Evolutionary conservation across 2,797 vertebrate species (phyloP), one percentile per base, ranked within the genome.

Genomic region (Falco cherrug): DNA sequence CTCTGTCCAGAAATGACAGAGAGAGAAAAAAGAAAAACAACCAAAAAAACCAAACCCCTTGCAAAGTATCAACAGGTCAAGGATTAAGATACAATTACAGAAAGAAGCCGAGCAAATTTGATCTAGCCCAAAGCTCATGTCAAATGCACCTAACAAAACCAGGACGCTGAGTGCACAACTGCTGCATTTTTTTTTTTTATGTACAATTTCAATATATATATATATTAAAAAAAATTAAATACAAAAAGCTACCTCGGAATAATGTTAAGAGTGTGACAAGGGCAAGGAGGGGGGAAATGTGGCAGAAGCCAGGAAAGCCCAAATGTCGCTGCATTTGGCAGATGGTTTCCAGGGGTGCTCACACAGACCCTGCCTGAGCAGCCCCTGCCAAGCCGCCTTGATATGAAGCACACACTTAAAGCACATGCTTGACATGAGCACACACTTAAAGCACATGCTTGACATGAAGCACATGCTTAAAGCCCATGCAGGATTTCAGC

Each of bases 61-160:
- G 10, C 11, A 9, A 68, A 78, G 20, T 50, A 69, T 25, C 41
- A 81, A 69, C 43, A 85, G 31, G 74, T 67, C 64, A 60, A 91
- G 60, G 79, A 33, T 67, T 67, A 43, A 93, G 85, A 90, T 9
- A 63, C 19, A 47, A 33, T 35, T 73, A 84, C 16, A 71, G 76
- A 82, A 73, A 22, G 75, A 85, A 92, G 67, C 48, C 3, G 9
- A 94, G 76, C 45, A 71, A 87, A 91, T 96, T 96, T 95, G 96
- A 96, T 97, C 96, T 96, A 97, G 96, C 97, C 96, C 96, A 61
- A 87, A 93, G 80, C 73, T 87, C 67, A 45, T 14, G 39, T 75
- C 65, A 77, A 90, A 94, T 10, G 81, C 90, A 91, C 65, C 87
- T 65, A 90, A 69, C 25, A 71, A 64, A 93, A 89, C 26, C 81